phyloP scores from a whole-genome alignment of 2,797 vertebrate genomes.

The Rallus crepitans region DNA sequence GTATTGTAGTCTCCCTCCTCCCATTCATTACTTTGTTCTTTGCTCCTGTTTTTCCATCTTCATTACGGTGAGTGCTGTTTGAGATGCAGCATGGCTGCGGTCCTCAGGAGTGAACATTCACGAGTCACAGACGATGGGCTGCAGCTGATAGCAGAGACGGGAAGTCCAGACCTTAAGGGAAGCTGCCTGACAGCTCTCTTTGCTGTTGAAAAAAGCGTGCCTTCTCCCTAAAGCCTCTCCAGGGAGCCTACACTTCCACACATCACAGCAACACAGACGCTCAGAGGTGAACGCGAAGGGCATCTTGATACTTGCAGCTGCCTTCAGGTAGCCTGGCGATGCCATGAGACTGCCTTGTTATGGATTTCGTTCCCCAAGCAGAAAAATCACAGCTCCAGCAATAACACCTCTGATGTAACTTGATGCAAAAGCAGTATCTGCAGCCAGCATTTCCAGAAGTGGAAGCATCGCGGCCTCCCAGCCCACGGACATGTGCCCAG shows the following conservation, averaged over 20 bases:
- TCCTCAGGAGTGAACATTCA: neutral
- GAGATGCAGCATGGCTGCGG: neutral
- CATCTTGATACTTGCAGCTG: neutral
- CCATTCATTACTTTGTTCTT: neutral
- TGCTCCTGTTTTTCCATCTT: neutral
- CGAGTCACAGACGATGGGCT: neutral
- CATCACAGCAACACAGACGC: neutral
- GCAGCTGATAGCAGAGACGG: neutral
- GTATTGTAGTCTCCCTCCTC: neutral
- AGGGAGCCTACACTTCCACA: neutral
- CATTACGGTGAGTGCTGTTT: neutral
- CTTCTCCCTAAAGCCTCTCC: neutral
- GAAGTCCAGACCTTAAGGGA: neutral
- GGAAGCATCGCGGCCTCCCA: neutral
- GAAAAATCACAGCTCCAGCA: neutral
- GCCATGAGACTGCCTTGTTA: neutral
- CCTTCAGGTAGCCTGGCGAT: neutral
- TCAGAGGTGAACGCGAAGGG: neutral
- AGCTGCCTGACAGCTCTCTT: neutral
- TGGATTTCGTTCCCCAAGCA: neutral
- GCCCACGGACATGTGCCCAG: accelerated
- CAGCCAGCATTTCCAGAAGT: neutral
- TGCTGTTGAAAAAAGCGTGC: neutral
- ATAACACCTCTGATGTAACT: neutral
- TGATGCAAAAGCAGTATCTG: neutral